phyloP scores from a whole-genome alignment of 1,140 invertebrate genomes.

The Anastrepha ludens region DNA sequence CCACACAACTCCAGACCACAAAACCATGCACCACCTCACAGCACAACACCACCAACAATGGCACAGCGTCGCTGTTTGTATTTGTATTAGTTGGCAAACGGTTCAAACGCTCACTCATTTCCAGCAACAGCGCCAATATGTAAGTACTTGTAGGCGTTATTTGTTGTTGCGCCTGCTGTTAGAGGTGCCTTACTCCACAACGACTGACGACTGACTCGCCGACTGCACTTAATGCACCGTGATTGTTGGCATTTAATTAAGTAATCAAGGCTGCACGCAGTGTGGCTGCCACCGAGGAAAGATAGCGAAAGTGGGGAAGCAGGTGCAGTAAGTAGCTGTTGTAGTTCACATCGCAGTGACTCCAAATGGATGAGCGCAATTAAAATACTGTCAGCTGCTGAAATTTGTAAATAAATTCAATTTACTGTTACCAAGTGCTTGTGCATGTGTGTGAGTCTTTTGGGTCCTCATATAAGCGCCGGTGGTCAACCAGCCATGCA shows the following conservation, averaged over 20 bases:
- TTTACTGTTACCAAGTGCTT: neutral
- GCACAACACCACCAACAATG: neutral
- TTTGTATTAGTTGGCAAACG: neutral
- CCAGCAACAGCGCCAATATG: neutral
- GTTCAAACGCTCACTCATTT: neutral
- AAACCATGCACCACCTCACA: neutral
- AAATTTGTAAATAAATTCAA: constrained; percentile 41
- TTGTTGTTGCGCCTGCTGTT: neutral
- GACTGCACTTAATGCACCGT: constrained; percentile 13
- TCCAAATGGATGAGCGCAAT: constrained; percentile 25
- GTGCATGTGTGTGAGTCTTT: neutral
- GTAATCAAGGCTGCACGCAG: constrained; percentile 46
- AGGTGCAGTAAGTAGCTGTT: neutral
- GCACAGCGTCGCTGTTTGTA: neutral
- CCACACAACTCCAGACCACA: neutral
- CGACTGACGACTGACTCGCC: neutral
- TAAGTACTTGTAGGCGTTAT: neutral
- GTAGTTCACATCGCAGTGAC: neutral
- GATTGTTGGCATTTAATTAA: constrained; percentile 53
- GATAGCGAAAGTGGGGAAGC: neutral
- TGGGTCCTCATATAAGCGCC: neutral
- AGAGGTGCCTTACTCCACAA: constrained; percentile 3
- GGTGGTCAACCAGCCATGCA: neutral
- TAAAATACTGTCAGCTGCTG: constrained; percentile 38
- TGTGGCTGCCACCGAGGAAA: neutral